A percentile compares a stretch with the other conserved stretches of the same genome.
These are phyloP conservation scores for Hystrix brachyura DNA, from an alignment of 2,113 vertebrate genomes.

Conservation along the genomic window DNA sequence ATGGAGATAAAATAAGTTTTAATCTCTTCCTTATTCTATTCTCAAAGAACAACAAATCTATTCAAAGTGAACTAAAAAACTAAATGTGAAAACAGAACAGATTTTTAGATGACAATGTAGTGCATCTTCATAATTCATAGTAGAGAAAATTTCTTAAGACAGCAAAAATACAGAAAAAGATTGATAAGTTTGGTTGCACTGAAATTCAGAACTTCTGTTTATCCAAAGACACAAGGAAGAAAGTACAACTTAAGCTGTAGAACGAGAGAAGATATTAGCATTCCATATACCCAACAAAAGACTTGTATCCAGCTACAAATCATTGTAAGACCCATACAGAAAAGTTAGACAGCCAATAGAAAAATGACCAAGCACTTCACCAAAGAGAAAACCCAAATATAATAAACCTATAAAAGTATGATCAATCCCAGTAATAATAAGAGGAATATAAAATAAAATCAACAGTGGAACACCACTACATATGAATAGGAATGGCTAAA, in stretches of 20 bases:
- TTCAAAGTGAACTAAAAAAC: neutral
- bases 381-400: neutral
- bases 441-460: neutral
- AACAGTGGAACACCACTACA: neutral
- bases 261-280: neutral
- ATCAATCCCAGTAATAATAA: neutral
- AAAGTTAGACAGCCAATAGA: neutral
- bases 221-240: neutral
- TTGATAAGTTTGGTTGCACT: neutral
- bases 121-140: neutral
- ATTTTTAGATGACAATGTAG: neutral
- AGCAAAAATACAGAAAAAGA: neutral
- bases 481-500: too few relatives aligned
- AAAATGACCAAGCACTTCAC: neutral
- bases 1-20: neutral
- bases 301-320: neutral
- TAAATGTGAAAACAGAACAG: neutral
- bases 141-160: neutral
- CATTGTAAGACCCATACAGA: neutral
- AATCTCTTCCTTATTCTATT: neutral
- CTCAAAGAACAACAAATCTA: neutral
- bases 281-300: neutral
- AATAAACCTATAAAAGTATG: neutral
- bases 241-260: neutral
- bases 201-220: conserved; percentile 12